A percentile compares a stretch with the other conserved stretches of the same genome.
phyloP scores from a whole-genome alignment of 2,888 invertebrate genomes.

The Oscheius myriophilus region DNA sequence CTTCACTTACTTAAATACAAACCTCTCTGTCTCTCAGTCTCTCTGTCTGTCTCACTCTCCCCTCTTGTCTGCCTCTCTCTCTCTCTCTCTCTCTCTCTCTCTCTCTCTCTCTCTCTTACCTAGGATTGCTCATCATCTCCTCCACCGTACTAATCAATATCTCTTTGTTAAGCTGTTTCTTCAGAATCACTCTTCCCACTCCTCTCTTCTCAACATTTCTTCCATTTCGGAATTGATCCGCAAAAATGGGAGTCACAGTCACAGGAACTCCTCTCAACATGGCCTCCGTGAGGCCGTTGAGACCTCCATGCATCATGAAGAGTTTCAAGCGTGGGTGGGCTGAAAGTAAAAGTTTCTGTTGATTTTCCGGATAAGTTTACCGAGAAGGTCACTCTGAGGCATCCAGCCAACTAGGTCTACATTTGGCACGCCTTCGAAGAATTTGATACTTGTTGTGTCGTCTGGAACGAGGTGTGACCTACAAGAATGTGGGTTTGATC shows the following conservation, averaged over 20 bases:
- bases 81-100: too few relatives aligned
- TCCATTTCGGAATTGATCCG: slow-evolving; percentile 67
- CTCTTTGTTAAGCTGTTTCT: slow-evolving; percentile 43
- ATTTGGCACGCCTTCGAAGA: slow-evolving; percentile 46
- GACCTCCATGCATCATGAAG: slow-evolving; percentile 67
- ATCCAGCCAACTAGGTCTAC: slow-evolving; percentile 63
- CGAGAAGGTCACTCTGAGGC: slow-evolving; percentile 65
- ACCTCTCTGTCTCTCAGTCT: too few relatives aligned
- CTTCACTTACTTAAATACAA: too few relatives aligned
- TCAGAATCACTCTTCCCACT: slow-evolving; percentile 57
- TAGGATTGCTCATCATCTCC: slow-evolving; percentile 6
- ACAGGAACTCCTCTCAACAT: slow-evolving; percentile 63
- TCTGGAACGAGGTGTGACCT: neutral
- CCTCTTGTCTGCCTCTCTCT: too few relatives aligned
- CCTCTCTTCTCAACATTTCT: slow-evolving; percentile 62
- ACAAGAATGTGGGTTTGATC: neutral
- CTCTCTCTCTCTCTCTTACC: too few relatives aligned
- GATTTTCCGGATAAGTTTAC: slow-evolving; percentile 15
- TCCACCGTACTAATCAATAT: slow-evolving; percentile 34
- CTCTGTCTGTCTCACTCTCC: too few relatives aligned
- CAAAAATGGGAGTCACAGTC: slow-evolving; percentile 65
- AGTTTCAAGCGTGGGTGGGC: slow-evolving; percentile 60
- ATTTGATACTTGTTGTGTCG: neutral
- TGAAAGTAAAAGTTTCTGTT: slow-evolving; percentile 7
- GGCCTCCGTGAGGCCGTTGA: slow-evolving; percentile 65